Conservation (phyloP, 2,888 invertebrate species). For the Uloborus plumipes region DNA sequence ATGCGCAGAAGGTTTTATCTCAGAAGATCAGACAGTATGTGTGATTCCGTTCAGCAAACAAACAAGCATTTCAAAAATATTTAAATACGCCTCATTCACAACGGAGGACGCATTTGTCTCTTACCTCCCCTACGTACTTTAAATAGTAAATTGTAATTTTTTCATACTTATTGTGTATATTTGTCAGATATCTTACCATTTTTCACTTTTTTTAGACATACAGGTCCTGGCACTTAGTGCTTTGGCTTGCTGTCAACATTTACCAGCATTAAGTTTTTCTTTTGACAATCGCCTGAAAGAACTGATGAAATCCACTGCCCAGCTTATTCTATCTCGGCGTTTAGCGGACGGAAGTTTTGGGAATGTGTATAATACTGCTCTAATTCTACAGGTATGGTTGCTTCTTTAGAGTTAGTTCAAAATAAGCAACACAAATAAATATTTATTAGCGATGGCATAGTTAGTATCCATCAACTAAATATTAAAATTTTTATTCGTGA, state of each 20-base stretch:
- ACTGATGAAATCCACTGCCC: neutral
- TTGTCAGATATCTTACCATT: neutral
- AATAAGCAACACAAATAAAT: neutral
- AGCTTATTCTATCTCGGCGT: neutral
- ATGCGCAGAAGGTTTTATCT: too few relatives aligned
- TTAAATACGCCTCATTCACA: too few relatives aligned
- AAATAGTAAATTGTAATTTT: too few relatives aligned
- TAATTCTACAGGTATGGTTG: constrained; percentile 25
- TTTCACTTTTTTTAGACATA: neutral
- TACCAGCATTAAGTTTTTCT: neutral
- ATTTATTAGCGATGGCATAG: too few relatives aligned
- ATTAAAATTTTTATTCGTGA: too few relatives aligned
- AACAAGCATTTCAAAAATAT: too few relatives aligned
- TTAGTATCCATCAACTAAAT: too few relatives aligned
- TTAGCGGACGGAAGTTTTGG: constrained; percentile 32
- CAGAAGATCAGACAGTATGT: too few relatives aligned
- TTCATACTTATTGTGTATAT: too few relatives aligned
- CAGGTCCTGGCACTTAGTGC: constrained; percentile 2
- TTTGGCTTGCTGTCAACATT: constrained; percentile 18
- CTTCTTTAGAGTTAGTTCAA: neutral
- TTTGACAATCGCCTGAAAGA: neutral
- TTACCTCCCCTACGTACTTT: too few relatives aligned
- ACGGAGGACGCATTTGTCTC: too few relatives aligned
- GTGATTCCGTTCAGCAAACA: too few relatives aligned
- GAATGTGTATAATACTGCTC: constrained; percentile 36